These are phyloP conservation scores for Spodoptera exigua DNA, from an alignment of 2,888 invertebrate species.

Conservation along the genomic window DNA sequence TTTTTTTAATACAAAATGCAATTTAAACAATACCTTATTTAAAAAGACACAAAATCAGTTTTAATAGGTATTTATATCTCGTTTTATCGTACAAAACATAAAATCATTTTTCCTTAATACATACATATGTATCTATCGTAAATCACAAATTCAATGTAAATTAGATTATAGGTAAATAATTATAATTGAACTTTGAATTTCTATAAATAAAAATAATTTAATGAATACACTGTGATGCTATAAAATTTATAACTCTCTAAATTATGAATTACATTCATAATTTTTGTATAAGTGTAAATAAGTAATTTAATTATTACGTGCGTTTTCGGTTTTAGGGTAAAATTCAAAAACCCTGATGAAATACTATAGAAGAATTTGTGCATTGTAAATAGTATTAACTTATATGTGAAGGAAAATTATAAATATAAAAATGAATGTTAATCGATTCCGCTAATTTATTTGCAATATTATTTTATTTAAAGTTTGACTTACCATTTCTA, in stretches of 20 bases:
- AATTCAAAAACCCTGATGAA: constrained; percentile 59
- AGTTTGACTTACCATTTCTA: constrained; percentile 22
- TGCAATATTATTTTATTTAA: constrained; percentile 31
- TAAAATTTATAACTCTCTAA: constrained; percentile 68
- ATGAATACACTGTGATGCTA: constrained; percentile 88
- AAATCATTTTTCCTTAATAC: constrained; percentile 18
- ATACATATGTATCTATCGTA: constrained; percentile 2
- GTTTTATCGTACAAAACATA: neutral
- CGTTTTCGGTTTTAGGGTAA: constrained; percentile 57
- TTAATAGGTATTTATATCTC: too few relatives aligned
- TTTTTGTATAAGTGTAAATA: constrained; percentile 58
- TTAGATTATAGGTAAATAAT: constrained; percentile 44
- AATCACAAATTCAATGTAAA: constrained; percentile 39
- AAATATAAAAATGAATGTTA: constrained; percentile 51
- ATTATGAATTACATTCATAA: constrained; percentile 61
- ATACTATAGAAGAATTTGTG: constrained; percentile 64
- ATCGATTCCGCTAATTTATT: constrained; percentile 41
- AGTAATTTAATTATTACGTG: constrained; percentile 32
- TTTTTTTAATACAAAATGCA: too few relatives aligned
- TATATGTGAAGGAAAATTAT: constrained; percentile 46
- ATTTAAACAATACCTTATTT: too few relatives aligned
- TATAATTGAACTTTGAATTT: constrained; percentile 49
- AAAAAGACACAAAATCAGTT: too few relatives aligned
- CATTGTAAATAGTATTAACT: constrained; percentile 61
- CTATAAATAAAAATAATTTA: constrained; percentile 54